Percentiles rank a stretch among this genome's conserved stretches.
These are phyloP conservation scores for Anthonomus grandis DNA, from an alignment of 1,140 invertebrate species.

Conservation along the genomic window DNA sequence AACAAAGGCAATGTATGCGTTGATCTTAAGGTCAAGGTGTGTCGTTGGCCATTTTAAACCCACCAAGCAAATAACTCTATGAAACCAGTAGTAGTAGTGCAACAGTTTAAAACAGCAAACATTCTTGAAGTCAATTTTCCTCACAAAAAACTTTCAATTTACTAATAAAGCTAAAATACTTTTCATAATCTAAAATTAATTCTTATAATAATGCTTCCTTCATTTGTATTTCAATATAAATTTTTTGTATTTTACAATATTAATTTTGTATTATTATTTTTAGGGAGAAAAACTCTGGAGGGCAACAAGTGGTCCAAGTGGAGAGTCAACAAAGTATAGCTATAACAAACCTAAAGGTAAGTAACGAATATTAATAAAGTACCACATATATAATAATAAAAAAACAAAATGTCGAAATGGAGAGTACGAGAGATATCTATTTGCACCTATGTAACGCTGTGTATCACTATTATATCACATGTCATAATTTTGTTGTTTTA, in stretches of 20 bases:
- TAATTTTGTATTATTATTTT: slow-evolving; percentile 14
- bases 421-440: slow-evolving; percentile 3
- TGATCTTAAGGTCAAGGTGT: too few relatives aligned
- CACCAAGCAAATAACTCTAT: too few relatives aligned
- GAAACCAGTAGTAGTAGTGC: background rate
- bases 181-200: background rate
- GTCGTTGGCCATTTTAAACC: too few relatives aligned
- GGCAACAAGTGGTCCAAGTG: slow-evolving; percentile 47
- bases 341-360: slow-evolving; percentile 57
- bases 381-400: background rate
- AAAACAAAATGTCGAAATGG: slow-evolving; percentile 6
- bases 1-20: too few relatives aligned
- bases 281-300: slow-evolving; percentile 43
- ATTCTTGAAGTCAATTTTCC: background rate
- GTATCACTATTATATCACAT: background rate
- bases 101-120: background rate
- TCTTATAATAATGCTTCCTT: background rate
- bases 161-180: background rate
- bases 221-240: background rate
- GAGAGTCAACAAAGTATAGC: slow-evolving; percentile 51
- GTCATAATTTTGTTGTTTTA: background rate
- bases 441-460: background rate
- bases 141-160: background rate
- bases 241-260: background rate
- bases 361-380: slow-evolving; percentile 21